Evolutionary conservation across 2,888 invertebrate species (phyloP).

Genomic region (Rapana venosa): DNA sequence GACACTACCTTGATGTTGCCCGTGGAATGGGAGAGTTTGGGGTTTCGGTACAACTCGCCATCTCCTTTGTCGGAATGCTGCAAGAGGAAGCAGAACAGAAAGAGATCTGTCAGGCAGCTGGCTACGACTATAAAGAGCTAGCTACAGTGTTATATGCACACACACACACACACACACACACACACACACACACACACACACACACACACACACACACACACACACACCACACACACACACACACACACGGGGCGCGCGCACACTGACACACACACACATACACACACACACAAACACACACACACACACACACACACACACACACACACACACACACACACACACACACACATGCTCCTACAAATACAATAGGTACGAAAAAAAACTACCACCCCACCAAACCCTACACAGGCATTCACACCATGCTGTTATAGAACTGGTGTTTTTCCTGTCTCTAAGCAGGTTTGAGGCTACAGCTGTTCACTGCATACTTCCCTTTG

Average conservation of each 20-base stretch:
- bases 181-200: neutral
- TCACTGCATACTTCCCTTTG: too few relatives aligned
- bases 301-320: neutral
- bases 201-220: neutral
- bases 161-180: neutral
- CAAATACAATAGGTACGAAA: too few relatives aligned
- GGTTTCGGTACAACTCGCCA: constrained; percentile 41
- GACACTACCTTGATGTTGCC: constrained; percentile 45
- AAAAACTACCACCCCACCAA: too few relatives aligned
- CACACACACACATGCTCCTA: neutral
- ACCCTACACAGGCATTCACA: neutral
- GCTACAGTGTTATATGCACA: neutral
- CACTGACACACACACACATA: neutral
- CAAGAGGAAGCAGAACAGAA: constrained; percentile 31
- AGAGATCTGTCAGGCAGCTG: neutral
- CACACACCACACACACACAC: neutral
- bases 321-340: neutral
- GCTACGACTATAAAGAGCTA: neutral
- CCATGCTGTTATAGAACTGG: neutral
- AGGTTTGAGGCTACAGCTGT: neutral
- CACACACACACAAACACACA: neutral
- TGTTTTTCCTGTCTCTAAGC: neutral
- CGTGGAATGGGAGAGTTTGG: constrained; percentile 36
- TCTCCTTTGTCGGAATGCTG: constrained; percentile 36
- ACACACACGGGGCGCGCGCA: too few relatives aligned